Evolutionary conservation across 2,797 vertebrate species (phyloP), one percentile per base, ranked within the genome.

Genomic region (Pterois miles): DNA sequence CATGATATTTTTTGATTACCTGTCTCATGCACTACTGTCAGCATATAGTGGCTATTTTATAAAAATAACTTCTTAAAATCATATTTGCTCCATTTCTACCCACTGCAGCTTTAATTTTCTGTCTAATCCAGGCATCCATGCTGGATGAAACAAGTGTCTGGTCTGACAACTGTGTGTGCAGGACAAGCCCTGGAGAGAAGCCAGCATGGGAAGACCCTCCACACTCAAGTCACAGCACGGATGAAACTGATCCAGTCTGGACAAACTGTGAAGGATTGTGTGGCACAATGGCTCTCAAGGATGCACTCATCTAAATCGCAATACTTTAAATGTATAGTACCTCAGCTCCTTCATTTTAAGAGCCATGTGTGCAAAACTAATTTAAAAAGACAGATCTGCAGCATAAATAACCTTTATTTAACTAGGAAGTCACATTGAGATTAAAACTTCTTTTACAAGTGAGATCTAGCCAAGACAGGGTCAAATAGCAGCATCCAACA

Each of bases 71-170:
- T 34, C 11, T 36, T 36, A 36, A 36, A 36, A 12, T 36, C 34
- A 12, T 36, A 36, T 36, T 36, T 36, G 11, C 34, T 36, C 4
- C 4, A 36, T 11, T 36, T 36, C 34, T 36, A 36, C 10, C 34
- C 11, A 36, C 34, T 36, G 34, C 12, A 36, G 82, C 78, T 76
- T 52, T 4, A 11, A 34, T 81, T 38, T 78, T 25, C 74, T 36
- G 29, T 70, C 25, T 81, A 81, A 62, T 91, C 68, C 52, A 4
- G 74, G n/a, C n/a, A n/a, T n/a, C n/a, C n/a, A n/a, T 75, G 80
- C 59, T 56, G 81, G 60, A 62, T 43, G 64, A 76, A 60, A 69
- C 46, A 1, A 67, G 36, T 48, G 65, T 73, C 74, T 71, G 67
- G 22, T 40, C 74, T 62, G 72, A 71, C 27, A 64, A 25, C 62